A percentile compares a stretch with the other conserved stretches of the same genome.
Evolutionary conservation across 1,140 invertebrate species (phyloP).

Genomic region (Bradynema listronoti): DNA sequence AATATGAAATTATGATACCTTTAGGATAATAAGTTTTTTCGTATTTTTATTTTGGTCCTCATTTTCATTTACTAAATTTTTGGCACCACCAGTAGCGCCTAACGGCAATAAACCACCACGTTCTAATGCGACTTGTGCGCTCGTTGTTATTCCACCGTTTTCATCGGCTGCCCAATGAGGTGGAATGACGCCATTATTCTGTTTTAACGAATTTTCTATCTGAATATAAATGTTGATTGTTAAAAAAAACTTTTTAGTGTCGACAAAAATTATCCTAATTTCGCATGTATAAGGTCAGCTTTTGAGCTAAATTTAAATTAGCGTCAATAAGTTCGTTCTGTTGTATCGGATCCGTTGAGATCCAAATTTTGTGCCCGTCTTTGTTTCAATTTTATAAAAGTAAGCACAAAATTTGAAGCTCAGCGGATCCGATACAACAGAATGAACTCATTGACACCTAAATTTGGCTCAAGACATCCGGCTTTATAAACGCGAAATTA

Average conservation of each 20-base stretch:
- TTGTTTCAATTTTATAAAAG: background rate
- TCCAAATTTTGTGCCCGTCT: background rate
- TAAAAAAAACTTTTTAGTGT: background rate
- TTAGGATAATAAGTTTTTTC: background rate
- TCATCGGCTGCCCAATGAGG: constrained; percentile 74
- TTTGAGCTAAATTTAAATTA: background rate
- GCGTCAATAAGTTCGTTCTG: background rate
- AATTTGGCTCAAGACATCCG: background rate
- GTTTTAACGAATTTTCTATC: constrained; percentile 49
- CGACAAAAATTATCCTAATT: background rate
- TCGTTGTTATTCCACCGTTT: constrained; percentile 66
- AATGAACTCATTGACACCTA: background rate
- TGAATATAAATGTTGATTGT: constrained; percentile 10
- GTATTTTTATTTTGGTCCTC: background rate
- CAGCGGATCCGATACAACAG: background rate
- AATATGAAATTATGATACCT: no score
- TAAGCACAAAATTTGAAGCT: background rate
- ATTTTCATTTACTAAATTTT: background rate
- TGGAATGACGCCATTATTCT: constrained; percentile 64
- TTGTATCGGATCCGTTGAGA: background rate
- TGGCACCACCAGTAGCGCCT: constrained; percentile 66
- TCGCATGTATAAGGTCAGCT: background rate
- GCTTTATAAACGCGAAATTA: background rate
- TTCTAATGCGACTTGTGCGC: constrained; percentile 66
- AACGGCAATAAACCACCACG: constrained; percentile 70